phyloP scores from a whole-genome alignment of 2,888 invertebrate genomes.

The Omphaloscelis lunosa region DNA sequence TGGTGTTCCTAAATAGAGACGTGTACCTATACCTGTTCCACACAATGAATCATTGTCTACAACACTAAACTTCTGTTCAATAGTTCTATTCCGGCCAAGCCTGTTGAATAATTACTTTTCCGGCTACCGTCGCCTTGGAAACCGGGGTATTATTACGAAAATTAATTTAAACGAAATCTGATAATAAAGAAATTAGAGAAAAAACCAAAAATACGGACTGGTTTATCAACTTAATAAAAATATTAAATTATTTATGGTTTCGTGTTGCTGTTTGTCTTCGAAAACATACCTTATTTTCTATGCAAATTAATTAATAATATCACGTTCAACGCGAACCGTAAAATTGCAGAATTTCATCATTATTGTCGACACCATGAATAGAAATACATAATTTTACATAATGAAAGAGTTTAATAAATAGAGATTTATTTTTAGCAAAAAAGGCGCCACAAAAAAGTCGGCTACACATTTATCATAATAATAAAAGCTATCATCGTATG shows the following conservation, averaged over 20 bases:
- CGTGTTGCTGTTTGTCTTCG: background rate
- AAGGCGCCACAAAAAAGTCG: constrained; percentile 57
- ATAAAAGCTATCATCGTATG: constrained; percentile 74
- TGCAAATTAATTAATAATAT: constrained; percentile 39
- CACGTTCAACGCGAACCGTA: constrained; percentile 18
- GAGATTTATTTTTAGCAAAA: constrained; percentile 62
- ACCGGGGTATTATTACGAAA: constrained; percentile 51
- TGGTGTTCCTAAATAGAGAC: constrained; percentile 65
- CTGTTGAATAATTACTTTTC: constrained; percentile 81
- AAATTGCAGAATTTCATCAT: constrained; percentile 45
- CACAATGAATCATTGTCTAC: constrained; percentile 86
- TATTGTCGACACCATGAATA: constrained; percentile 47
- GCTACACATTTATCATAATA: constrained; percentile 71
- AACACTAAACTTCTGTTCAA: constrained; percentile 81
- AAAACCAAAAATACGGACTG: background rate
- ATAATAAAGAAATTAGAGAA: background rate
- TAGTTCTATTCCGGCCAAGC: constrained; percentile 74
- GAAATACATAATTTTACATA: constrained; percentile 53
- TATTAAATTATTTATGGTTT: background rate
- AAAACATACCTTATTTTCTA: constrained; percentile 15
- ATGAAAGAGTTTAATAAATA: constrained; percentile 59
- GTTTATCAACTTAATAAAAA: background rate
- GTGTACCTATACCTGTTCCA: constrained; percentile 76
- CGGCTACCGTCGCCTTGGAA: constrained; percentile 74
- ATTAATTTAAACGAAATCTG: constrained; percentile 23